Base-by-base conservation (phyloP, 2,888 invertebrate species). In the Calephelis perditalis region DNA sequence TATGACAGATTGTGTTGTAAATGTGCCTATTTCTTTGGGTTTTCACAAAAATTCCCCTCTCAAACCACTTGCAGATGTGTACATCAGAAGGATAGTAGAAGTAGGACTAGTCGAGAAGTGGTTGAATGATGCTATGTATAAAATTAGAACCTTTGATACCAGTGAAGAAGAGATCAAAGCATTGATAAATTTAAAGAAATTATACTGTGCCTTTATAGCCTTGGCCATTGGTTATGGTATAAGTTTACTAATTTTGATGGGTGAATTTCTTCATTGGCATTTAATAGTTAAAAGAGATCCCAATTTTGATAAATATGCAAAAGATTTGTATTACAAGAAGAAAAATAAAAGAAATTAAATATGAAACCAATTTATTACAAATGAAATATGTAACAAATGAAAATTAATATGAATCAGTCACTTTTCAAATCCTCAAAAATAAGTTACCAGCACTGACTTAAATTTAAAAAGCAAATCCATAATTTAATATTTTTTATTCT, bases 11-110 rank as follows among this genome's bases (percentile, higher is more conserved):
- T 97, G 97, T 76, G 93, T 95, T 0, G 93, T 96, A 6, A 93
- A 94, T 68, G 95, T 96, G 92, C 96, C 96, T 0, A 92, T 96
- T 59, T 95, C 96, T 0, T 88, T 97, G 64, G 96, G 96, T 0
- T 91, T 96, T 70, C 95, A 95, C 72, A 96, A 95, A 72, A 96
- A 96, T 78, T 96, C 96, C 0, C 95, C 96, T 0, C 77, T 96
- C 6, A 96, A 95, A 73, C 91, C 92, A 0, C 84, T 92, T 64
- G 92, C 94, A 26, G 95, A 96, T 75, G 86, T 91, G 68, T 92
- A 94, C 70, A 91, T 96, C 52, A 86, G 92, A 68, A 87, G 92
- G 57, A 91, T 96, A 9, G 91, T 94, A 0, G 96, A 97, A 86
- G 94, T 94, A 0, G 96, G 96, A 1, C 69, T 97, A 6, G 92